Evolutionary conservation across 2,888 invertebrate genomes (phyloP), one percentile per base, ranked within the genome.

Genomic region (Chaetoderma sp.): DNA sequence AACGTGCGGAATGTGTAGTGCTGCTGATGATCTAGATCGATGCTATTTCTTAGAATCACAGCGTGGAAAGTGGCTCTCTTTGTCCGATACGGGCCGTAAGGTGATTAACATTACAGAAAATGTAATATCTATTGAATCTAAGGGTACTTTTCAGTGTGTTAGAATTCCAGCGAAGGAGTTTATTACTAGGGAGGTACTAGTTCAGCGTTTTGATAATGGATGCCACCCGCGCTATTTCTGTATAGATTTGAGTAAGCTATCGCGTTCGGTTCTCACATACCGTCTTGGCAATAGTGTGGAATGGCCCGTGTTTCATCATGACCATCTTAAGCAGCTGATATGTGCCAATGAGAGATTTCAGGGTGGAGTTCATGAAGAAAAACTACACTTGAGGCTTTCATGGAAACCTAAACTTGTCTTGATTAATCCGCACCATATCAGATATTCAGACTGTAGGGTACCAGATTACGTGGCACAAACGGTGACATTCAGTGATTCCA

Each of bases 161-260:
- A 72, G 68, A 44, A 52, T 63, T 21, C 66, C 73, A n/a, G 70
- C 64, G 0, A 58, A 68, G 23, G 69, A 71, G 25, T 72, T 73
- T 52, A 23, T 49, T 2, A 23, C 23, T 21, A 49, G 49, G 5
- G 49, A 49, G 68, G 60, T 23, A 70, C 63, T 81, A 27, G 67
- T 79, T 6, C 77, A 80, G 21, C 70, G 75, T 6, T 79, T 78
- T 67, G 75, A 76, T 23, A 80, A 80, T 47, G 81, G 81, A n/a
- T 81, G 81, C 63, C 78, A 76, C 52, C 81, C 81, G 4, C 72
- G 79, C 18, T 80, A 75, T 59, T 76, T 78, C 0, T 81, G 81
- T 63, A 67, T 79, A 25, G 78, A 79, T 60, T 70, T 76, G 44
- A 71, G 61, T 56, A 76, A 78, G 54, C 63, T 73, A 4, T 71